Evolutionary conservation across 2,113 vertebrate species (phyloP).

Genomic region (Meles meles): DNA sequence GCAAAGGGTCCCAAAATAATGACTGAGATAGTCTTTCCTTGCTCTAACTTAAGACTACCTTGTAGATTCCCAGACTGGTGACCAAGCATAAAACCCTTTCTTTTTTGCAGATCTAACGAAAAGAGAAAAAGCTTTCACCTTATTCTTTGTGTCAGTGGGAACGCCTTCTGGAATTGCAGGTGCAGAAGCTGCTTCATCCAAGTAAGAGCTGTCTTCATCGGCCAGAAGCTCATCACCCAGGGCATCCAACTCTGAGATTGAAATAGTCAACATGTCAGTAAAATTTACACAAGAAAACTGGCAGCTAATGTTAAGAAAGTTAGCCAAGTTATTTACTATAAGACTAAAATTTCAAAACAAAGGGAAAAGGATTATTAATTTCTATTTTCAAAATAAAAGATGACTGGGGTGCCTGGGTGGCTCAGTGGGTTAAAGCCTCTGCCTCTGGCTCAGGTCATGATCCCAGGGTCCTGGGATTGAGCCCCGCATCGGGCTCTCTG

Average conservation of each 20-base stretch:
- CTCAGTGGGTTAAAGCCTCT: too few species aligned
- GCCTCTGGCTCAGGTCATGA: too few species aligned
- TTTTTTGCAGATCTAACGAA: not conserved
- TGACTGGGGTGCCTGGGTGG: not conserved
- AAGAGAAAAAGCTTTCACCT: conserved; percentile 82
- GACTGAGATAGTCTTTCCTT: not conserved
- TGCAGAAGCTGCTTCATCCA: conserved; percentile 93
- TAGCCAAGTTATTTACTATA: not conserved
- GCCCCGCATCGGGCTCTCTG: too few species aligned
- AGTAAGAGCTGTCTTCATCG: conserved; percentile 96
- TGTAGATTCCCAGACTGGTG: not conserved
- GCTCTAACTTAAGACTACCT: not conserved
- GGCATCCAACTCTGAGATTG: conserved; percentile 91
- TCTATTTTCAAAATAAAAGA: conserved; percentile 39
- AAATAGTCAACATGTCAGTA: conserved; percentile 51
- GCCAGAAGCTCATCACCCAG: conserved; percentile 95
- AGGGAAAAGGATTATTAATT: not conserved
- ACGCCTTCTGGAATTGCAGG: conserved; percentile 95
- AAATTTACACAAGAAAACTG: not conserved
- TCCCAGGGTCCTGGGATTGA: too few species aligned
- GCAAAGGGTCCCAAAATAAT: conserved; percentile 31
- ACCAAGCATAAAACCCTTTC: not conserved
- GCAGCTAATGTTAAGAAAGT: conserved; percentile 15
- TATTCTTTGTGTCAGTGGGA: conserved; percentile 91
- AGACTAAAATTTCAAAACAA: conserved; percentile 7